Evolutionary conservation across 2,113 vertebrate species (phyloP), one percentile per base, ranked within the genome.

Genomic region (Oncorhynchus clarkii): DNA sequence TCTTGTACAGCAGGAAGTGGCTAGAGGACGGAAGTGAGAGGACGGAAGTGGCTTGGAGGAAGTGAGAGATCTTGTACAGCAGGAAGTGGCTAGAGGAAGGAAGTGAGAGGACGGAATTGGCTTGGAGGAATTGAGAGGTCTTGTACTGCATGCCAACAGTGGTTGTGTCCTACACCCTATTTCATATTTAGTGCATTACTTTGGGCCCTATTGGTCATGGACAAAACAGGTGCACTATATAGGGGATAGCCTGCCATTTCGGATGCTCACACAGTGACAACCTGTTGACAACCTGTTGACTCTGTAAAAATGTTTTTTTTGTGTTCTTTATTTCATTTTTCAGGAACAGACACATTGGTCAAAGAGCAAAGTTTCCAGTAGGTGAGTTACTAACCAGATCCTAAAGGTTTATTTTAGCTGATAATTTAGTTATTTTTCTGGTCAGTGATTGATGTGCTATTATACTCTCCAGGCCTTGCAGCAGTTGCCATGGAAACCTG

Each of bases 401-500:
- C 95, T 95, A 95, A 96, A 95, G 95, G 94, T 89, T 95, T 82
- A 95, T 95, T 92, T 95, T 95, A 94, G 94, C 96, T 96, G 95
- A 96, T 97, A 97, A 97, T 97, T 95, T 96, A 97, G 95, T 97
- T 96, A 89, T 95, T 98, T 45, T 93, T 97, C 91, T 96, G 96
- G 96, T 96, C 96, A 97, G 95, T 97, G 96, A 97, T 98, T 98
- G 96, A 97, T 97, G 96, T 96, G 96, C 96, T 96, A 97, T 98
- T 98, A 97, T 96, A 96, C 96, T 97, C 96, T 96, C 94, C 94
- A 94, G 96, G 95, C 95, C 95, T 95, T 94, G 91, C 95, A 94
- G 95, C 94, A 89, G 96, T 97, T 98, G 94, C 96, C 93, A 97
- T 97, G 96, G 96, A 95, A 96, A 98, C 96, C 94, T 96, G 96